Evolutionary conservation across 2,113 vertebrate genomes (phyloP), one percentile per base, ranked within the genome.

Genomic region (Ancistrus triradiatus): DNA sequence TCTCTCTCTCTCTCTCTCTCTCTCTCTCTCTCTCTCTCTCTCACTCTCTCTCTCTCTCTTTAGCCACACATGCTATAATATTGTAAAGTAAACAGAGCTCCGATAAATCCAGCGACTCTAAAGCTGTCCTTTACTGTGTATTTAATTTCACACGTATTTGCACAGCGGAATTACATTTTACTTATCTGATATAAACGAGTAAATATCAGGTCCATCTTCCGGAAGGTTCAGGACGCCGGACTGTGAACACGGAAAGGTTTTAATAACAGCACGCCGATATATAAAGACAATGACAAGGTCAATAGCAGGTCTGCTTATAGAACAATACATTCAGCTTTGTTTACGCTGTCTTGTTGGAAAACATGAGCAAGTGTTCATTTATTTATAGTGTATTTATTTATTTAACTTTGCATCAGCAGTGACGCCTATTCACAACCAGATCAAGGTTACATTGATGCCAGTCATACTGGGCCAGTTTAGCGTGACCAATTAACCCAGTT

Each of bases 131-230:
- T 74, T 77, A 73, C 77, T 83, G 77, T 89, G 79, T 84, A 71
- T 84, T 86, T 87, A 82, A 87, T 89, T 86, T 86, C 81, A 85
- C 84, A 85, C 79, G 74, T 80, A 87, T 87, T 87, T 86, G 85
- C 84, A 87, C 82, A 83, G 69, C 77, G 73, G 86, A 85, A 89
- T 87, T 82, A 84, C 82, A 85, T 86, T 86, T 85, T 76, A 84
- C 78, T 84, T 86, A 87, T 86, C 83, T 77, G 77, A 78, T 80
- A 74, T 69, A 79, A 68, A 72, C 6, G 64, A 75, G 79, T 84
- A 88, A 84, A 83, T 78, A 84, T 72, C 68, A 70, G 46, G 80
- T 69, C 67, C 46, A 58, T 58, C 55, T 58, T 28, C 49, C 17
- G 50, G 72, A 75, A 77, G 72, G 15, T 19, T 59, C 68, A 58